These are phyloP conservation scores for Norana najaformis DNA, from an alignment of 2,888 invertebrate species.

Conservation along the genomic window DNA sequence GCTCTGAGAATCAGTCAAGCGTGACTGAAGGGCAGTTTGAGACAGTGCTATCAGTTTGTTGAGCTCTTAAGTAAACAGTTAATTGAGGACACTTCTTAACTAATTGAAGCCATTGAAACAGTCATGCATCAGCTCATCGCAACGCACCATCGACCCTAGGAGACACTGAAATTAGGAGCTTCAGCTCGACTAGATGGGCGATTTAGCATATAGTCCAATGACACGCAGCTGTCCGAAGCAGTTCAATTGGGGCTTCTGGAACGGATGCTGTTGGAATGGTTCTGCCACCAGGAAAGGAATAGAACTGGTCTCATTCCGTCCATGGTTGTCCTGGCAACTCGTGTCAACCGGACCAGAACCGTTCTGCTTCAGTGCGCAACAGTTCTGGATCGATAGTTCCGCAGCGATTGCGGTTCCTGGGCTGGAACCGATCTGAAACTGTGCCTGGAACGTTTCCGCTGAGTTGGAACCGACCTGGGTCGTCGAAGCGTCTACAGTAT, in stretches of 20 bases:
- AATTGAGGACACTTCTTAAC: not conserved
- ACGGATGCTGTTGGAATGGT: not conserved
- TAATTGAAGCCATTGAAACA: not conserved
- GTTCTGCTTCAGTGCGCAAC: too few species aligned
- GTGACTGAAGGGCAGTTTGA: too few species aligned
- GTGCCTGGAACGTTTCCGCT: not conserved
- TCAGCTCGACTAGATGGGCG: not conserved
- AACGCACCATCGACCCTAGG: not conserved
- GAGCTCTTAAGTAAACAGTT: too few species aligned
- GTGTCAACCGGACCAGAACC: not conserved
- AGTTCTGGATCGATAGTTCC: not conserved
- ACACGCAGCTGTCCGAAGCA: not conserved
- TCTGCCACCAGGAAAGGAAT: not conserved
- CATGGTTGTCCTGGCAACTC: not conserved
- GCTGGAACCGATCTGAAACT: not conserved
- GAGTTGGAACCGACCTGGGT: not conserved
- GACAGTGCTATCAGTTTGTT: too few species aligned
- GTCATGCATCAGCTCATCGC: not conserved
- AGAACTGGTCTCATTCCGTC: not conserved
- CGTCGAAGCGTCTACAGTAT: not conserved
- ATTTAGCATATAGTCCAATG: not conserved
- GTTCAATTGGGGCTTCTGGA: not conserved
- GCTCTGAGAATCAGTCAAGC: too few species aligned
- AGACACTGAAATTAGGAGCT: not conserved
- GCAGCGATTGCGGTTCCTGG: not conserved